A percentile compares a stretch with the other conserved stretches of the same genome.
phyloP scores from a whole-genome alignment of 2,113 vertebrate genomes.

The Spea bombifrons region DNA sequence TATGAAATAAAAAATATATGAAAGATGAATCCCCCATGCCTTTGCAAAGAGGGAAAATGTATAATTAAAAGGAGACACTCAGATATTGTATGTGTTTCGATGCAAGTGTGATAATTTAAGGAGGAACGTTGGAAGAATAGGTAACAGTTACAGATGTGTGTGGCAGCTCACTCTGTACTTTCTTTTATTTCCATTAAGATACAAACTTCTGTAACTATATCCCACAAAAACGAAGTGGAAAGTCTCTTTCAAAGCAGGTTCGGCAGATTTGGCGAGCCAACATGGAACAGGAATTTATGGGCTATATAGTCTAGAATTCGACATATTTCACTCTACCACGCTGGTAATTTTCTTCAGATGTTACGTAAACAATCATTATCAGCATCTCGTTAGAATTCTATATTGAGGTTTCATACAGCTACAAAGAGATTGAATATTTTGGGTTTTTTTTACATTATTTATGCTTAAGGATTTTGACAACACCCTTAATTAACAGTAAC shows the following conservation, averaged over 20 bases:
- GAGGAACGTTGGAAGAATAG: too few species aligned
- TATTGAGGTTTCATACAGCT: not conserved
- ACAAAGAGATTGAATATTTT: not conserved
- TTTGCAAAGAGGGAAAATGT: too few species aligned
- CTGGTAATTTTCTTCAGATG: not conserved
- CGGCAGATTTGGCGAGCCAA: slow-evolving; percentile 22
- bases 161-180: not conserved
- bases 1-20: too few species aligned
- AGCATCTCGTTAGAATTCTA: not conserved
- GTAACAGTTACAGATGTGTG: too few species aligned
- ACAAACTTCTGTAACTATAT: slow-evolving; percentile 9
- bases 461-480: too few species aligned
- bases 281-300: slow-evolving; percentile 26
- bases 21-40: too few species aligned
- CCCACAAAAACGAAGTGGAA: slow-evolving; percentile 26
- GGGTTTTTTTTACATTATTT: too few species aligned
- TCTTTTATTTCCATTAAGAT: not conserved
- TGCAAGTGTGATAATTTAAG: too few species aligned
- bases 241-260: slow-evolving; percentile 18
- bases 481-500: too few species aligned
- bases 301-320: slow-evolving; percentile 14
- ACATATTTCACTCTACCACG: slow-evolving; percentile 16
- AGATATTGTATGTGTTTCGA: too few species aligned
- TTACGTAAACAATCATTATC: not conserved
- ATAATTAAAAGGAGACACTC: too few species aligned